Evolutionary conservation across 2,888 invertebrate genomes (phyloP), one percentile per base, ranked within the genome.

Genomic region (Nezara viridula): DNA sequence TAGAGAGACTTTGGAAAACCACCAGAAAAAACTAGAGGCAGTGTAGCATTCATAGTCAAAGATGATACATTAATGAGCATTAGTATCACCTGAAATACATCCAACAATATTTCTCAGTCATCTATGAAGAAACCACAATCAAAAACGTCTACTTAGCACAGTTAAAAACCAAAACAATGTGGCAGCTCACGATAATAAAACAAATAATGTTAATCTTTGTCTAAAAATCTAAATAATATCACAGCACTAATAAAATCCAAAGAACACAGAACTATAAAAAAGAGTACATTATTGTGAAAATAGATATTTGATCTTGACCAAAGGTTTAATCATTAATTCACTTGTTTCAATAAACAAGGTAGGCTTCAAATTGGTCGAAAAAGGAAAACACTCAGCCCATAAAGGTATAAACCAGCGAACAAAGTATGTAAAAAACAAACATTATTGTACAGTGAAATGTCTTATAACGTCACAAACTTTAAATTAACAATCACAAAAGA

Each of bases 11-110:
- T 81, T 1, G 81, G 81, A 47, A 81, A 81, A n/a, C 81, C 81
- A 81, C 81, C 81, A 81, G 44, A 81, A 47, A 81, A 81, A 44
- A 81, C 81, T 16, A 81, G 44, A 81, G 81, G 81, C 24, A 81
- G 14, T 44, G 81, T 81, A 37, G 81, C 81, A 44, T 81, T 47
- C 81, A 81, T 81, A n/a, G n/a, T 81, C 0, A 44, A 77, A 16
- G 44, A 32, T 73, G 27, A 60, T 27, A 16, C 60, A 27, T 27
- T 14, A 73, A 73, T 37, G 0, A 73, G 16, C 66, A 66, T 73
- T 37, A 73, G 66, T 73, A 73, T 73, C 66, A 37, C 66, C 66
- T 73, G 37, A 32, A 73, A 73, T 73, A 5, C 66, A 73, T 73
- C 37, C 37, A 19, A 60, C 2, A 37, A 73, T 37, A 21, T 24